These are phyloP conservation scores for Tipula unca DNA, from an alignment of 2,888 invertebrate species.

Conservation along the genomic window DNA sequence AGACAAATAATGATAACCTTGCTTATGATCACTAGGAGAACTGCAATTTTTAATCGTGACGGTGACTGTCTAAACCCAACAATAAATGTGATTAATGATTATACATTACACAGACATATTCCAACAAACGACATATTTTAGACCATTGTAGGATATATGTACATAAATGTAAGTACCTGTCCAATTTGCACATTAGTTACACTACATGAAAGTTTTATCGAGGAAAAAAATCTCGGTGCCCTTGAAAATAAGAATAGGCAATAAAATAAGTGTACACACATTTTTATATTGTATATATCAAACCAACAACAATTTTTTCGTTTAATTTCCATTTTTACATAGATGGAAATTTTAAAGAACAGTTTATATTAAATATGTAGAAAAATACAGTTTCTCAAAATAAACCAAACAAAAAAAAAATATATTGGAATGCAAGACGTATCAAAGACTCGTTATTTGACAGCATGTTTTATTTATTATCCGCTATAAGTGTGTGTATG, in stretches of 20 bases:
- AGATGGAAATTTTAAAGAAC: not conserved
- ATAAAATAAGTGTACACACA: not conserved
- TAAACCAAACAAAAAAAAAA: not conserved
- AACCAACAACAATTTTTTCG: not conserved
- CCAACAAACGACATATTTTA: no score
- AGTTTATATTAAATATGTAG: not conserved
- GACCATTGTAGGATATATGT: no score
- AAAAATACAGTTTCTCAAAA: not conserved
- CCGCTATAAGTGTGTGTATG: no score
- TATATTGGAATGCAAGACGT: not conserved
- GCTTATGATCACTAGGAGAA: no score
- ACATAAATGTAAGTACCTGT: no score
- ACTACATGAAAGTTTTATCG: not conserved
- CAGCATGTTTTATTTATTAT: slow-evolving; percentile 21
- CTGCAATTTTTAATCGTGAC: no score
- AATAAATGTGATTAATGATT: no score
- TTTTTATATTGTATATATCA: not conserved
- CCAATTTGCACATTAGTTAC: not conserved
- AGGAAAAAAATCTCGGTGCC: not conserved
- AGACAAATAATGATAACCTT: no score
- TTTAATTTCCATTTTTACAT: not conserved
- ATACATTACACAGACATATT: no score
- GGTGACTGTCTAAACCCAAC: no score
- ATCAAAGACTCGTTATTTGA: slow-evolving; percentile 16
- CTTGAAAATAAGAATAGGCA: not conserved